Conservation (phyloP, 2,888 invertebrate genomes). For the Priocnemis perturbator region DNA sequence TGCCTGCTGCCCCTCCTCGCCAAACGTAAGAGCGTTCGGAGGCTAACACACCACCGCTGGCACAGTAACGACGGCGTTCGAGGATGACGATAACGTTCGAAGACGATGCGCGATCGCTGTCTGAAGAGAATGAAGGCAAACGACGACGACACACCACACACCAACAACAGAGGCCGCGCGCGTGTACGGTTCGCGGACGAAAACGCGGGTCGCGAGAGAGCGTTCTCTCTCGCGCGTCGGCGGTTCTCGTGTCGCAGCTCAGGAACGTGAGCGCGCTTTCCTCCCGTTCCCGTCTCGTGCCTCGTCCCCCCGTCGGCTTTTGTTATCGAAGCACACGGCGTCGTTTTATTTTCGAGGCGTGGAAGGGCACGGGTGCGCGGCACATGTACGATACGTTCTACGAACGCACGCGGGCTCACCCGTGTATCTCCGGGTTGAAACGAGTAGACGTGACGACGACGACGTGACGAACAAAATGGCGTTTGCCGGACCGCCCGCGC, state of each 20-base stretch:
- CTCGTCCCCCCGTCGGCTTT: not conserved
- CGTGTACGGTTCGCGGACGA: too few species aligned
- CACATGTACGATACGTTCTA: conserved; percentile 46
- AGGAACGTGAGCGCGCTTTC: too few species aligned
- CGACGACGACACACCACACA: too few species aligned
- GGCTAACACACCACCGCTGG: not conserved
- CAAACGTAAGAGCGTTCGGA: conserved; percentile 10
- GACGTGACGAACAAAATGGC: conserved; percentile 60
- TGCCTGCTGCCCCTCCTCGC: conserved; percentile 17
- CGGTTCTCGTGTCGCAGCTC: too few species aligned
- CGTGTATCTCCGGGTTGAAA: not conserved
- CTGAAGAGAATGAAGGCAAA: too few species aligned
- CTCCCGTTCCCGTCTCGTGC: not conserved
- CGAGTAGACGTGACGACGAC: not conserved
- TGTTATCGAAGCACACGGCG: too few species aligned
- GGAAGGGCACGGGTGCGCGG: conserved; percentile 28
- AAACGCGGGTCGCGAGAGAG: too few species aligned
- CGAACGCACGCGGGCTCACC: conserved; percentile 32
- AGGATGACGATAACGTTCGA: not conserved
- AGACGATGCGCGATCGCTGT: not conserved
- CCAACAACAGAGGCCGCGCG: too few species aligned
- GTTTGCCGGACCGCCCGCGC: conserved; percentile 63
- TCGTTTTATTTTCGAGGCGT: too few species aligned
- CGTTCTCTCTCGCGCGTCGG: too few species aligned
- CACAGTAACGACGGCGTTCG: not conserved